phyloP scores from a whole-genome alignment of 2,113 vertebrate species.

The Amazona vittata region DNA sequence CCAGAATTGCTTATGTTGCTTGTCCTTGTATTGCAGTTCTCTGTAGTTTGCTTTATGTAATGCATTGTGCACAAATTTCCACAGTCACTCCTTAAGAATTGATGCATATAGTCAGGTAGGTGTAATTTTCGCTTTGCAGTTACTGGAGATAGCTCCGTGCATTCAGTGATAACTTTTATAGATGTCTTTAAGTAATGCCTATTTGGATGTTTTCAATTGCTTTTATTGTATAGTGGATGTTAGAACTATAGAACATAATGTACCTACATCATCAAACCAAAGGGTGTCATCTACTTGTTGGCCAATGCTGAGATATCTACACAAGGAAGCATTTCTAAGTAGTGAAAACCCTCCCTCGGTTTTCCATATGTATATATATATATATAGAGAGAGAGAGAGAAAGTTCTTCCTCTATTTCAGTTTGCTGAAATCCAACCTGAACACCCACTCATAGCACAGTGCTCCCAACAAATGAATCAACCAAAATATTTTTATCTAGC shows the following conservation, averaged over 20 bases:
- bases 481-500: not conserved
- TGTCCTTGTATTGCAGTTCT: not conserved
- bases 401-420: not conserved
- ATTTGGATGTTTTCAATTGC: not conserved
- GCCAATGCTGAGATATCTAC: not conserved
- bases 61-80: not conserved
- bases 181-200: not conserved
- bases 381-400: not conserved
- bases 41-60: not conserved
- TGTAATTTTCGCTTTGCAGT: not conserved
- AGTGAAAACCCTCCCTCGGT: not conserved
- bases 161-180: not conserved
- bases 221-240: not conserved
- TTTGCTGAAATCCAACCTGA: not conserved
- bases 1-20: slow-evolving; percentile 13
- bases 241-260: rapidly evolving
- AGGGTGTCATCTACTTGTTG: not conserved
- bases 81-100: not conserved
- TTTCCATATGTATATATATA: not conserved
- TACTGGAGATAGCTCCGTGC: not conserved
- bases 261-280: not conserved
- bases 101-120: not conserved
- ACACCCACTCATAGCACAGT: not conserved
- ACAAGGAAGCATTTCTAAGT: not conserved
- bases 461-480: not conserved